phyloP scores from a whole-genome alignment of 2,113 vertebrate species.

The Sialia sialis region DNA sequence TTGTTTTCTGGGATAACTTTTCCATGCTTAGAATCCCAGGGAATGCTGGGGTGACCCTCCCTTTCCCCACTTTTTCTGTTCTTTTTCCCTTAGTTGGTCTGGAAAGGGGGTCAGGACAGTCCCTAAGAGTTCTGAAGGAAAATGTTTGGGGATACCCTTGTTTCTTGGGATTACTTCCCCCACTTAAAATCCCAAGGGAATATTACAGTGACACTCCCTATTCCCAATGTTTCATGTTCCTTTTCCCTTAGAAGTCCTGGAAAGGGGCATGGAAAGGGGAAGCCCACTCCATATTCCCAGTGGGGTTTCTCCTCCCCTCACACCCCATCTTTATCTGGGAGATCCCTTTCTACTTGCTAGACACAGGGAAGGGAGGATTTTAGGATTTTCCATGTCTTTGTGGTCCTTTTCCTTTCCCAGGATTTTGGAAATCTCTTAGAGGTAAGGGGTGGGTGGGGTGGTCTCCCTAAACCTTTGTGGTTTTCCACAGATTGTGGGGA shows the following conservation, averaged over 20 bases:
- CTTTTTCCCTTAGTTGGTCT: neutral
- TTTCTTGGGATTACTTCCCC: neutral
- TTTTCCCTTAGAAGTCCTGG: neutral
- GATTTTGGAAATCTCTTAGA: neutral
- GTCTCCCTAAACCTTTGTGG: fast-evolving
- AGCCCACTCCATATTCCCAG: fast-evolving
- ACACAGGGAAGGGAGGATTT: fast-evolving
- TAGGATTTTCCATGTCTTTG: neutral
- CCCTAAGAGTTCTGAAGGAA: neutral
- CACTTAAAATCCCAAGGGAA: neutral
- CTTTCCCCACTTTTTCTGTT: fast-evolving
- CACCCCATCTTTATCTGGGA: fast-evolving
- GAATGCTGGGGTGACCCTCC: fast-evolving
- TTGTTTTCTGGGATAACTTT: neutral
- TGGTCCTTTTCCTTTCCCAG: fast-evolving
- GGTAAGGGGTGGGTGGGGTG: neutral
- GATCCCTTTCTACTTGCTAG: fast-evolving
- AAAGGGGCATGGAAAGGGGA: neutral
- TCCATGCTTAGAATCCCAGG: neutral
- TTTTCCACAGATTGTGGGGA: fast-evolving
- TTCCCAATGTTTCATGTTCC: neutral
- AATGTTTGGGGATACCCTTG: neutral
- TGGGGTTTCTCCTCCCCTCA: neutral
- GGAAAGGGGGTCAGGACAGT: neutral
- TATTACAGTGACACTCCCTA: fast-evolving